These are phyloP conservation scores for Brachypalpus laphriformis DNA, from an alignment of 2,888 invertebrate genomes.

Conservation along the genomic window DNA sequence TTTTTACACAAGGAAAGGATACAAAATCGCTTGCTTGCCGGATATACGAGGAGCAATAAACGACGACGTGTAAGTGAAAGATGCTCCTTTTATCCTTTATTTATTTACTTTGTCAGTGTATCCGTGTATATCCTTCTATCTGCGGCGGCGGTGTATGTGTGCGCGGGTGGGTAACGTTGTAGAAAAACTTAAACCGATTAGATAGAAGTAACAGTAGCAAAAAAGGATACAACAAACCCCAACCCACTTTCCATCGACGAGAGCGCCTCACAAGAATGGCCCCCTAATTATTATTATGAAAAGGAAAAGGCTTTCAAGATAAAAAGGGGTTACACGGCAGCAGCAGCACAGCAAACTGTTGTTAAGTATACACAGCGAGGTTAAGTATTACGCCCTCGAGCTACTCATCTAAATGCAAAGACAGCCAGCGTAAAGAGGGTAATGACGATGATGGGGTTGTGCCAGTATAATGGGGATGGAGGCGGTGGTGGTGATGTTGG, in stretches of 20 bases:
- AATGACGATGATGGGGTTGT: constrained; percentile 58
- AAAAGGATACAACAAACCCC: constrained; percentile 45
- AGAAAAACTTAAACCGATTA: constrained; percentile 73
- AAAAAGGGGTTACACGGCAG: constrained; percentile 67
- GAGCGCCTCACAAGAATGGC: constrained; percentile 62
- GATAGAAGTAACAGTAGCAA: constrained; percentile 53
- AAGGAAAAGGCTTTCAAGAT: constrained; percentile 72
- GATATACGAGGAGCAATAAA: constrained; percentile 49
- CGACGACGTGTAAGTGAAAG: constrained; percentile 52
- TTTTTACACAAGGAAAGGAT: constrained; percentile 41
- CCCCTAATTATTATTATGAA: constrained; percentile 74
- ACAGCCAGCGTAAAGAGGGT: constrained; percentile 48
- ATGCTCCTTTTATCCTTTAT: constrained; percentile 64
- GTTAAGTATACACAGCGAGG: constrained; percentile 71
- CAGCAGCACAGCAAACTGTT: constrained; percentile 54
- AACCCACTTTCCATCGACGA: background rate
- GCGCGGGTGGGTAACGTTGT: constrained; percentile 4
- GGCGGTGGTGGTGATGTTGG: constrained; percentile 14
- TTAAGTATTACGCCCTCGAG: constrained; percentile 72
- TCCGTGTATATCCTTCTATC: background rate
- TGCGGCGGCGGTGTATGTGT: constrained; percentile 7
- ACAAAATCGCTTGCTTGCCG: constrained; percentile 44
- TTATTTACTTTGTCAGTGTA: constrained; percentile 41
- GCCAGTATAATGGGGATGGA: constrained; percentile 24
- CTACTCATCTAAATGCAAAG: constrained; percentile 68